Conservation (phyloP, 2,888 invertebrate species). For the Teleiodes luculella region DNA sequence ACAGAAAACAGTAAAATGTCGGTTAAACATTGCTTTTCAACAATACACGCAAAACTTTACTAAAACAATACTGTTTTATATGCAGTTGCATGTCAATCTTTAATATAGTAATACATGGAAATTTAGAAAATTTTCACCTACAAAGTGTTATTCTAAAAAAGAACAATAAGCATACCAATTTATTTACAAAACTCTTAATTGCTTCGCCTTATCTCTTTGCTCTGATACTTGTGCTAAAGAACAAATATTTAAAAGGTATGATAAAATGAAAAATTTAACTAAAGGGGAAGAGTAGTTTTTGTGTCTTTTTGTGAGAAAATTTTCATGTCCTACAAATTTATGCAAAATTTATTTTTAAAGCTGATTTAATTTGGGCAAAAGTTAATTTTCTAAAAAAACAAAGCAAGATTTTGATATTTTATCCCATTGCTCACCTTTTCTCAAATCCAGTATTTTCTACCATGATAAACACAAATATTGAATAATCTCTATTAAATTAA, state of each 20-base stretch:
- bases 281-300: too few species aligned
- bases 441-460: too few species aligned
- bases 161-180: slow-evolving; percentile 73
- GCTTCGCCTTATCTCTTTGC: slow-evolving; percentile 31
- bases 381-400: too few species aligned
- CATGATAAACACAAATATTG: too few species aligned
- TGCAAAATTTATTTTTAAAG: too few species aligned
- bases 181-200: slow-evolving; percentile 75
- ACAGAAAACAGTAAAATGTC: not conserved
- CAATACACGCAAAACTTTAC: not conserved
- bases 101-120: slow-evolving; percentile 32
- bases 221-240: slow-evolving; percentile 32
- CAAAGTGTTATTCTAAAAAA: slow-evolving; percentile 49
- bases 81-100: not conserved
- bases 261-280: too few species aligned
- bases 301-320: too few species aligned
- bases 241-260: slow-evolving; percentile 22
- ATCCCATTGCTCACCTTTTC: too few species aligned
- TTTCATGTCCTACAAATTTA: too few species aligned
- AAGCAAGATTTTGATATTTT: too few species aligned
- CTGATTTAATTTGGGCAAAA: too few species aligned
- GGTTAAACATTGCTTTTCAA: not conserved
- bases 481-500: too few species aligned
- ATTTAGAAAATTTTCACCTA: slow-evolving; percentile 64
- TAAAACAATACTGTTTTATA: not conserved